These are phyloP conservation scores for Phortica magna DNA, from an alignment of 2,888 invertebrate genomes.

Conservation along the genomic window DNA sequence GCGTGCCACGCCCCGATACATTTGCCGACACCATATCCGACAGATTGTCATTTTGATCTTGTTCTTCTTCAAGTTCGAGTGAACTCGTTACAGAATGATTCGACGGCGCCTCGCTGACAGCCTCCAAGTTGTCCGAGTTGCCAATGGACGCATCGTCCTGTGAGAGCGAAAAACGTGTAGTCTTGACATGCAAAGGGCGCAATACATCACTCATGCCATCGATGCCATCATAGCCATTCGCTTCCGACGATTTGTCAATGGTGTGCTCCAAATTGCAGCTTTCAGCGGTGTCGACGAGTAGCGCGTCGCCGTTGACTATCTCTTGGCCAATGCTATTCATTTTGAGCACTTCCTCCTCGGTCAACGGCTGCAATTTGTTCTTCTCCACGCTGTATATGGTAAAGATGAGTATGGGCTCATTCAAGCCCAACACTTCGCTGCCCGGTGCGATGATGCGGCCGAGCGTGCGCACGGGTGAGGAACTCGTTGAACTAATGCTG, in stretches of 20 bases:
- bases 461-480: constrained; percentile 62
- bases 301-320: constrained; percentile 56
- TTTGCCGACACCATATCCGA: constrained; percentile 99
- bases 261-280: constrained; percentile 67
- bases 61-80: constrained; percentile 90
- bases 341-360: constrained; percentile 82
- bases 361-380: constrained; percentile 83
- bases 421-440: constrained; percentile 29
- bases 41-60: constrained; percentile 88
- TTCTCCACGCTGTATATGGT: constrained; percentile 82
- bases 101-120: constrained; percentile 96
- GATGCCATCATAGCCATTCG: constrained; percentile 67
- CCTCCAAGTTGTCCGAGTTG: constrained; percentile 96
- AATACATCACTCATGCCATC: constrained; percentile 74
- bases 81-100: constrained; percentile 96
- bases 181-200: constrained; percentile 79
- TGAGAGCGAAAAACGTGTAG: constrained; percentile 87
- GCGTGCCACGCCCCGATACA: constrained; percentile 93
- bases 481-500: constrained; percentile 44
- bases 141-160: constrained; percentile 95
- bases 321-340: constrained; percentile 77
- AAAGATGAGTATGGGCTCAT: constrained; percentile 84
- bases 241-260: constrained; percentile 60
- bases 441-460: not conserved
- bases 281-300: constrained; percentile 53